These are phyloP conservation scores for Leptosomus discolor DNA, from an alignment of 2,113 vertebrate species.

Conservation along the genomic window DNA sequence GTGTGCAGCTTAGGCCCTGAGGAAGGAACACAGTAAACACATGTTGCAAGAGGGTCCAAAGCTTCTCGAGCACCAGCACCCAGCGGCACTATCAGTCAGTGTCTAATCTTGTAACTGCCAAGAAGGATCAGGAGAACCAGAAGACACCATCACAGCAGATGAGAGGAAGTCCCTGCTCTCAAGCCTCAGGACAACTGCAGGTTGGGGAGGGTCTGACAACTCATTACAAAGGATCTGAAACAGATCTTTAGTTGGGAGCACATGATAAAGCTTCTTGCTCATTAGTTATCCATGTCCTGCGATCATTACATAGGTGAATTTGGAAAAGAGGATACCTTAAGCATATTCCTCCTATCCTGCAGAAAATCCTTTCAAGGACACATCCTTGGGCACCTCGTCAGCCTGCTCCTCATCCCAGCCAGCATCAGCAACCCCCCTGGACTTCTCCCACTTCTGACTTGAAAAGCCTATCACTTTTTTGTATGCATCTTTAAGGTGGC, in stretches of 20 bases:
- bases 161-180: not conserved
- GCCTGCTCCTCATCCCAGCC: not conserved
- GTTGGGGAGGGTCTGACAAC: not conserved
- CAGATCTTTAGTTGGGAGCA: not conserved
- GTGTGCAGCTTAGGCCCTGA: not conserved
- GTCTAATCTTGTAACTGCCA: not conserved
- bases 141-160: not conserved
- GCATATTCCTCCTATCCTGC: not conserved
- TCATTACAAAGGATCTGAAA: not conserved
- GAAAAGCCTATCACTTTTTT: not conserved
- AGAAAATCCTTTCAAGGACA: not conserved
- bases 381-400: not conserved
- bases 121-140: not conserved
- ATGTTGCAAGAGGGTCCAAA: not conserved
- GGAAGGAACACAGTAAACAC: not conserved
- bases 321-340: not conserved
- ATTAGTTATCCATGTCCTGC: not conserved
- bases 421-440: not conserved
- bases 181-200: not conserved
- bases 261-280: not conserved
- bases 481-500: no score
- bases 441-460: not conserved
- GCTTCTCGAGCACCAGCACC: not conserved
- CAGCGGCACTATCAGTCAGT: not conserved
- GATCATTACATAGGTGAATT: not conserved